These are phyloP conservation scores for Acanthurus tractus DNA, from an alignment of 2,797 vertebrate species.

Conservation along the genomic window DNA sequence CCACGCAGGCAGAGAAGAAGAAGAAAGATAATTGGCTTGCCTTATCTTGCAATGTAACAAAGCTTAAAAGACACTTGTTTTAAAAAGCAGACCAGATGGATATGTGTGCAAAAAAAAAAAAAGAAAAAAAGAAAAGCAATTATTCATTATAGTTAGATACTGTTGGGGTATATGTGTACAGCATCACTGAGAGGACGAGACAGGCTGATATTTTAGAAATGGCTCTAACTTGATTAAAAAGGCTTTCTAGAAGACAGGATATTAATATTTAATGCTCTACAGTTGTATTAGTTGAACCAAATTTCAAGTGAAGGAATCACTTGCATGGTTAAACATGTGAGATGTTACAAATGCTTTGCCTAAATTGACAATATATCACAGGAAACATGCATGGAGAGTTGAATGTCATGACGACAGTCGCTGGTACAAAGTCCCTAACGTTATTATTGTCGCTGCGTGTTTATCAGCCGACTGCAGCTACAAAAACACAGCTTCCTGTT, in stretches of 20 bases:
- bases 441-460: constrained; percentile 17
- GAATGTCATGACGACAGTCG: constrained; percentile 34
- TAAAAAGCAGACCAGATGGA: constrained; percentile 47
- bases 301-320: constrained; percentile 60
- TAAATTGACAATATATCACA: constrained; percentile 58
- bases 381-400: constrained; percentile 38
- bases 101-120: constrained; percentile 61
- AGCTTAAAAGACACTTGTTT: constrained; percentile 56
- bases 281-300: constrained; percentile 55
- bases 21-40: constrained; percentile 51
- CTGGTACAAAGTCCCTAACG: constrained; percentile 21
- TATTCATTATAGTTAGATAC: constrained; percentile 58
- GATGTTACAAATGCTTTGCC: constrained; percentile 55
- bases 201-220: constrained; percentile 55
- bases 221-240: constrained; percentile 68
- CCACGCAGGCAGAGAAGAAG: constrained; percentile 30
- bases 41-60: constrained; percentile 70
- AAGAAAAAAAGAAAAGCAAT: constrained; percentile 69
- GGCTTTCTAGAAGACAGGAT: constrained; percentile 60
- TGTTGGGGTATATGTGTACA: constrained; percentile 50
- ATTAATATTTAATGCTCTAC: constrained; percentile 76
- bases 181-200: constrained; percentile 32
- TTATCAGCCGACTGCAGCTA: constrained; percentile 52
- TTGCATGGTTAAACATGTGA: constrained; percentile 58
- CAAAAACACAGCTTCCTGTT: constrained; percentile 75